Conservation (phyloP, 2,113 vertebrate species). For the Beaufortia kweichowensis region DNA sequence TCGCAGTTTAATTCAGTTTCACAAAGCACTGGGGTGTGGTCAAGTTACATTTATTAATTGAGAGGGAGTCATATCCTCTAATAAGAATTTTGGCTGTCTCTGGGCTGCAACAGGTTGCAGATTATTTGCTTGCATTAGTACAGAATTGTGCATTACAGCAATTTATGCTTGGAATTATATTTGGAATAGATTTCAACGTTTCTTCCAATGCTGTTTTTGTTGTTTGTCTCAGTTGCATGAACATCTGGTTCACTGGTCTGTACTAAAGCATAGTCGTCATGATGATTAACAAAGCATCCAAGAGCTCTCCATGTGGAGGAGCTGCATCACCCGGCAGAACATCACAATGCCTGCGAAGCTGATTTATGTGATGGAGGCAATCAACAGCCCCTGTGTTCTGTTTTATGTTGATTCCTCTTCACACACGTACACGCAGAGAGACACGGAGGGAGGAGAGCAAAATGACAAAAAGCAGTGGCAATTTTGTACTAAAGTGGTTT, state of each 20-base stretch:
- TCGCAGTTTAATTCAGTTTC: not conserved
- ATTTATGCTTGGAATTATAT: too few relatives aligned
- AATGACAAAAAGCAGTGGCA: slow-evolving; percentile 12
- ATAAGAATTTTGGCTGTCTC: not conserved
- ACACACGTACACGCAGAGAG: not conserved
- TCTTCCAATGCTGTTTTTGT: not conserved
- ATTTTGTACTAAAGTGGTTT: slow-evolving; percentile 11
- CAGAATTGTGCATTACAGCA: not conserved
- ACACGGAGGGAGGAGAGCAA: not conserved
- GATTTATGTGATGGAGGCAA: not conserved
- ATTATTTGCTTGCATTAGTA: not conserved
- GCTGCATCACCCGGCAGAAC: slow-evolving; percentile 7
- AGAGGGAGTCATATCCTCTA: not conserved
- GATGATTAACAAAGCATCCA: not conserved
- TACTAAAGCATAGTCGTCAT: not conserved
- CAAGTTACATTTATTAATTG: not conserved
- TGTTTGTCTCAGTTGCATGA: not conserved
- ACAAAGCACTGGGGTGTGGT: not conserved
- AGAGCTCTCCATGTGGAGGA: not conserved
- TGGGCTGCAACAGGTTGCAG: not conserved
- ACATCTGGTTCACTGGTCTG: not conserved
- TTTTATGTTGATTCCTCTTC: not conserved
- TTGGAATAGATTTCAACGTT: not conserved
- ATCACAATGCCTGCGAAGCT: slow-evolving; percentile 7
- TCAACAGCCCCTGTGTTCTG: not conserved